Evolutionary conservation across 2,888 invertebrate species (phyloP).

Genomic region (Anodontia alba): DNA sequence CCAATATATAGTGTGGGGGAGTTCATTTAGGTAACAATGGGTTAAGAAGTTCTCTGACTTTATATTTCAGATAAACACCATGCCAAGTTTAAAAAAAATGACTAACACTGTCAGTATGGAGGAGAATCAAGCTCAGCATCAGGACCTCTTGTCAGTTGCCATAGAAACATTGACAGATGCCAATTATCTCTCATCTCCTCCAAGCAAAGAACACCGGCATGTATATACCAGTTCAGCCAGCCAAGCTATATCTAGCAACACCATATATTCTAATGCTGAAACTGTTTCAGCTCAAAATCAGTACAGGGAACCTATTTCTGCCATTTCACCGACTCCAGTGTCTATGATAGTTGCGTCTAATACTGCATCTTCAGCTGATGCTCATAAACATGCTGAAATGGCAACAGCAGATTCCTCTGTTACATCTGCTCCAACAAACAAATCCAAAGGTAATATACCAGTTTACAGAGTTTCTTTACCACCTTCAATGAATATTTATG

Average conservation of each 20-base stretch:
- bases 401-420: neutral
- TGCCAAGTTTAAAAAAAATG: constrained; percentile 26
- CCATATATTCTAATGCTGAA: neutral
- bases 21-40: too few species aligned
- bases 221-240: neutral
- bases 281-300: neutral
- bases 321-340: neutral
- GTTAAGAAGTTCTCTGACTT: too few species aligned
- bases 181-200: constrained; percentile 5
- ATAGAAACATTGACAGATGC: constrained; percentile 52
- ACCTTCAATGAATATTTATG: neutral
- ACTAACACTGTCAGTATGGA: constrained; percentile 14
- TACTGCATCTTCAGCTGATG: neutral
- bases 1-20: too few species aligned
- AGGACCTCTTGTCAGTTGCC: constrained; percentile 58
- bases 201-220: neutral
- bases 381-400: too few species aligned
- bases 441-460: neutral
- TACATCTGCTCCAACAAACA: neutral
- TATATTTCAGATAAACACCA: neutral
- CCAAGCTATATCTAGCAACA: neutral
- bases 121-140: constrained; percentile 52
- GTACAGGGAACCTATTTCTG: neutral
- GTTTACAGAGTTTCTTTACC: constrained; percentile 5
- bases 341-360: too few species aligned